These are phyloP conservation scores for Boloria euphrosyne DNA, from an alignment of 2,888 invertebrate species.

Conservation along the genomic window DNA sequence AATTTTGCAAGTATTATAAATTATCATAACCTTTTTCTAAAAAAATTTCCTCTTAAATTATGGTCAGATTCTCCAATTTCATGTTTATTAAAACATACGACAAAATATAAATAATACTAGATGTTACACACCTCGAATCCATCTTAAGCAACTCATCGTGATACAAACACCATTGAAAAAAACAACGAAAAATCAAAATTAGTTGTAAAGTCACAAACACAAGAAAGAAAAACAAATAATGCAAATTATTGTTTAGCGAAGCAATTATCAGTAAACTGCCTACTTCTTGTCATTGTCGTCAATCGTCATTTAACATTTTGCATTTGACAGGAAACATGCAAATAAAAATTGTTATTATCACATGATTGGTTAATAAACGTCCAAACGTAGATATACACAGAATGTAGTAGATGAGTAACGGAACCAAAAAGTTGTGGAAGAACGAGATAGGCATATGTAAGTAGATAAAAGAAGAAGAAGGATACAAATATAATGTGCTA, in stretches of 20 bases:
- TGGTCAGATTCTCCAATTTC: too few species aligned
- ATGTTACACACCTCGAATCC: conserved; percentile 66
- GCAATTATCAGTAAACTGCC: conserved; percentile 26
- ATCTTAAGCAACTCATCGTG: conserved; percentile 74
- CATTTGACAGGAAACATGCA: conserved; percentile 29
- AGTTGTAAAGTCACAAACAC: neutral
- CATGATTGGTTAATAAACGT: conserved; percentile 28
- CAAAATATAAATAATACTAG: neutral
- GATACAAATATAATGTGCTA: too few species aligned
- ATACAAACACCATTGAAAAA: conserved; percentile 52
- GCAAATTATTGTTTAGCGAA: conserved; percentile 27
- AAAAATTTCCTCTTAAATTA: too few species aligned
- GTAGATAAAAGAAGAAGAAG: too few species aligned
- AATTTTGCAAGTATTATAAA: too few species aligned
- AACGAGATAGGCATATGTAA: too few species aligned
- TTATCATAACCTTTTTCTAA: too few species aligned
- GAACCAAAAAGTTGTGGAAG: too few species aligned
- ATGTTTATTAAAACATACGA: neutral
- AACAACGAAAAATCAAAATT: conserved; percentile 8
- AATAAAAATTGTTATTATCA: conserved; percentile 29
- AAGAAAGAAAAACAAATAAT: conserved; percentile 18
- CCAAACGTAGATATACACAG: too few species aligned
- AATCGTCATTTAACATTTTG: conserved; percentile 22
- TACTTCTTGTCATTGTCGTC: conserved; percentile 32
- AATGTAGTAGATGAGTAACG: too few species aligned